Conservation (phyloP, 1,140 invertebrate genomes). For the Ganaspis sp. region DNA sequence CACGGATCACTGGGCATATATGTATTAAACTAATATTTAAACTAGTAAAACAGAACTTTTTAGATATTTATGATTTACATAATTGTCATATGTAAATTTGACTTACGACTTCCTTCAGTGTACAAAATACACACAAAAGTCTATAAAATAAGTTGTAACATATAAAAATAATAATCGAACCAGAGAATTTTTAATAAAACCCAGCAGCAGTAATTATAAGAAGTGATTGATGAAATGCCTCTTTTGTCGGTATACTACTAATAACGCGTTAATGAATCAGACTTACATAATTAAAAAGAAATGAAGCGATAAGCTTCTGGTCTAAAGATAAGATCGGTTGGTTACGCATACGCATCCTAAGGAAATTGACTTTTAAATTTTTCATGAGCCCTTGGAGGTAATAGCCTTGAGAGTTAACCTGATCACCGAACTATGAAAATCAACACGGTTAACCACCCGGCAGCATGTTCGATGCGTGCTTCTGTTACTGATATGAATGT, state of each 20-base stretch:
- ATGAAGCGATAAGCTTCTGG: not conserved
- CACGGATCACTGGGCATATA: no score
- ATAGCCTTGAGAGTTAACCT: conserved; percentile 10
- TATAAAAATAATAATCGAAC: not conserved
- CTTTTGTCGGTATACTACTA: conserved; percentile 3
- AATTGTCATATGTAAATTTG: no score
- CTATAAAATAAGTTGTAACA: no score
- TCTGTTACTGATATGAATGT: conserved; percentile 63
- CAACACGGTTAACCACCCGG: conserved; percentile 36
- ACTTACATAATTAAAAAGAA: conserved; percentile 33
- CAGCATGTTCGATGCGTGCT: conserved; percentile 70
- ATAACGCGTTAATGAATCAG: not conserved
- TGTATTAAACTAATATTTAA: no score
- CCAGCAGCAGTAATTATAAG: conserved; percentile 1
- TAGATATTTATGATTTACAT: no score
- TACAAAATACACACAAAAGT: no score
- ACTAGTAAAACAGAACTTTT: no score
- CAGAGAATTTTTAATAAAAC: not conserved
- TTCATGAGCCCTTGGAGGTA: conserved; percentile 33
- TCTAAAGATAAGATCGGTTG: conserved; percentile 32
- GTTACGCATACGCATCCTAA: conserved; percentile 16
- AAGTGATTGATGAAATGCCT: conserved; percentile 18
- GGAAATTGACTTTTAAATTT: conserved; percentile 29
- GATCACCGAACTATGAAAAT: conserved; percentile 37
- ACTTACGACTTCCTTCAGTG: no score